Evolutionary conservation across 2,797 vertebrate species (phyloP).

Genomic region (Knipowitschia caucasica): DNA sequence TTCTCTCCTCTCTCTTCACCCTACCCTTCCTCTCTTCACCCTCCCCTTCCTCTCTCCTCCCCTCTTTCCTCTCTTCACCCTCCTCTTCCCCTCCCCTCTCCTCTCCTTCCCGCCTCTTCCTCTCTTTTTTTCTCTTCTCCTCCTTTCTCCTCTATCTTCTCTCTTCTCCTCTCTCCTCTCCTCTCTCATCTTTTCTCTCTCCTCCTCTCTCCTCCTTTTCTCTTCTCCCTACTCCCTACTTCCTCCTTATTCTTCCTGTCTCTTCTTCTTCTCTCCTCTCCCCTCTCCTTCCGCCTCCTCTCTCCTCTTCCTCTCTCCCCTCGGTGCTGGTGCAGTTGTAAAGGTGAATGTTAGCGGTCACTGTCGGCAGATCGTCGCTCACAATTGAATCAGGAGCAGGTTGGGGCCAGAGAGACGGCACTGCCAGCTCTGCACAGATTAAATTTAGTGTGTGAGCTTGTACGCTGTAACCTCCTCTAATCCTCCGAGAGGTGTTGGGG

Average conservation of each 20-base stretch:
- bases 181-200: not conserved
- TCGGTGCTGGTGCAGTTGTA: slow-evolving; percentile 24
- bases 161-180: not conserved
- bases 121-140: not conserved
- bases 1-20: not conserved
- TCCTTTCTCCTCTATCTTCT: too few species aligned
- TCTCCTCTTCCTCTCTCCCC: not conserved
- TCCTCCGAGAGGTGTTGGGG: slow-evolving; percentile 1
- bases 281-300: slow-evolving; percentile 2
- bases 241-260: too few species aligned
- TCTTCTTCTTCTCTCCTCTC: not conserved
- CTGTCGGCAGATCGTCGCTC: slow-evolving; percentile 58
- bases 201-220: too few species aligned
- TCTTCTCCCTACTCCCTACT: too few species aligned
- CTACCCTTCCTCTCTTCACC: too few species aligned
- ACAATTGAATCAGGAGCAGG: slow-evolving; percentile 71
- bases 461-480: slow-evolving; percentile 14
- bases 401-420: slow-evolving; percentile 58
- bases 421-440: slow-evolving; percentile 60
- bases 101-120: not conserved
- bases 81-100: too few species aligned
- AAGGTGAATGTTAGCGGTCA: slow-evolving; percentile 70
- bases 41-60: too few species aligned
- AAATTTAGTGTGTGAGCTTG: slow-evolving; percentile 47
- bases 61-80: too few species aligned